Conservation (phyloP, 2,113 vertebrate species). For the Megaptera novaeangliae region DNA sequence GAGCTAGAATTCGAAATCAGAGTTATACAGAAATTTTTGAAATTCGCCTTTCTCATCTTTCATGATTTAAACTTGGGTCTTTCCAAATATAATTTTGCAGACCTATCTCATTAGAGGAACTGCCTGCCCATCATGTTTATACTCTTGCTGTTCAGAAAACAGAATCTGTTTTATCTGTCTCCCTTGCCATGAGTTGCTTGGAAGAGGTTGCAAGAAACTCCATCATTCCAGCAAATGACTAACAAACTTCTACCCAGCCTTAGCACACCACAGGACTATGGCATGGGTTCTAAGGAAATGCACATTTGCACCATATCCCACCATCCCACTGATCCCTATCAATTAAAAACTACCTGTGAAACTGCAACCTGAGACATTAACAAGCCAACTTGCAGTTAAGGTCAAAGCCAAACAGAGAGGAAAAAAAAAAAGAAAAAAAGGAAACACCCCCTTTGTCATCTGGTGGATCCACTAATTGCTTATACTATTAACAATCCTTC, state of each 20-base stretch:
- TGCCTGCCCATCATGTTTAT: background rate
- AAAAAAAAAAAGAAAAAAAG: background rate
- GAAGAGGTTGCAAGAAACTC: background rate
- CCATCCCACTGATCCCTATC: background rate
- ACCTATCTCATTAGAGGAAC: background rate
- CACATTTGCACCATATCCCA: background rate
- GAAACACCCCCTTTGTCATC: background rate
- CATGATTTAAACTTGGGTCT: background rate
- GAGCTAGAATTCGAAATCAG: background rate
- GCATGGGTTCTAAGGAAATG: background rate
- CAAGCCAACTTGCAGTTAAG: background rate
- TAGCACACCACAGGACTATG: background rate
- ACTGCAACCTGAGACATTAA: background rate
- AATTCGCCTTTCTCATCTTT: background rate
- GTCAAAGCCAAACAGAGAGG: background rate
- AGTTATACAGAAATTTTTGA: background rate
- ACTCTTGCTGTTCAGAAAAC: background rate
- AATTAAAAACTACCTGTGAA: background rate
- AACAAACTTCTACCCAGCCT: background rate
- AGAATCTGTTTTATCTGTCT: background rate
- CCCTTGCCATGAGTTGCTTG: background rate
- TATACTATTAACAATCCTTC: background rate
- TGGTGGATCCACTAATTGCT: background rate
- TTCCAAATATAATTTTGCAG: background rate
- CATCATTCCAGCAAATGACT: background rate